Conservation (phyloP, 2,113 vertebrate genomes). For the Pomatostomus ruficeps region DNA sequence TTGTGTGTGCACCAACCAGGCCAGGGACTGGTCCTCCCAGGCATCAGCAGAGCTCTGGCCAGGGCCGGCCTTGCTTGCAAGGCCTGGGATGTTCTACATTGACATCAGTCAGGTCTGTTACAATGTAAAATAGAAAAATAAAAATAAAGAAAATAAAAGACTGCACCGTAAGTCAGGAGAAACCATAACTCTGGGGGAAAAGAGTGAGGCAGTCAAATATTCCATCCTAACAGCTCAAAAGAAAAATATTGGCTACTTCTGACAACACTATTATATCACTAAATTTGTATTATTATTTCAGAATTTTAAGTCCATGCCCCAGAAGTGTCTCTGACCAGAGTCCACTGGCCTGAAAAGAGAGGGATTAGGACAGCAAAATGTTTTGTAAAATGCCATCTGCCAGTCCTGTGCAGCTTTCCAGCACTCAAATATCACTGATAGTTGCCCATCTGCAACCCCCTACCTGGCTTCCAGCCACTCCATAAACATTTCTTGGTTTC, state of each 20-base stretch:
- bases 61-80: background rate
- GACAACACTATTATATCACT: background rate
- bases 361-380: background rate
- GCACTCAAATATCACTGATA: background rate
- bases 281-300: background rate
- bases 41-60: background rate
- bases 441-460: background rate
- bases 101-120: background rate
- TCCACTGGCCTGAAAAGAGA: background rate
- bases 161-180: background rate
- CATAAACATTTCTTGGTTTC: background rate
- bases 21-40: background rate
- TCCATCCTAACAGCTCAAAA: background rate
- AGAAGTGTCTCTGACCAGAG: background rate
- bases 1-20: background rate
- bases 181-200: fast-evolving
- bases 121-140: background rate
- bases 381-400: background rate
- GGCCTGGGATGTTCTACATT: background rate
- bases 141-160: background rate
- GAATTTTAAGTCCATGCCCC: background rate
- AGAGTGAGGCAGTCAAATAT: background rate
- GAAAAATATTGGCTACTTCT: background rate
- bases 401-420: background rate
- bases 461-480: background rate